phyloP scores from a whole-genome alignment of 2,797 vertebrate genomes.

The Todus mexicanus region DNA sequence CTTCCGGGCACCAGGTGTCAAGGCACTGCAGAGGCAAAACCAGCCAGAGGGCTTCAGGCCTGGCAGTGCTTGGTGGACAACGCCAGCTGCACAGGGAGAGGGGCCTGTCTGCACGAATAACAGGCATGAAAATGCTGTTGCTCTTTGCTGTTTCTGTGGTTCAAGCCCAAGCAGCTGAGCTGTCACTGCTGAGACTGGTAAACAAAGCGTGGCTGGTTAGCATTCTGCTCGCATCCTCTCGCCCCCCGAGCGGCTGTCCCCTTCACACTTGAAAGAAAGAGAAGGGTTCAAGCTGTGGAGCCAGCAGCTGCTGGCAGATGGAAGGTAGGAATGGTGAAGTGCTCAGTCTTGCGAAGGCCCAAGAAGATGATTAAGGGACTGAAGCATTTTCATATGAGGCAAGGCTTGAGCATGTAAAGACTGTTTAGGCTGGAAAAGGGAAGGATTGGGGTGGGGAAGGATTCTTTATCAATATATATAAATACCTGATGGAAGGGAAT shows the following conservation, averaged over 20 bases:
- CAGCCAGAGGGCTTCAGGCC: neutral
- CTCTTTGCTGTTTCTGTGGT: neutral
- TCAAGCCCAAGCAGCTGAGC: neutral
- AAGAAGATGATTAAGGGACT: neutral
- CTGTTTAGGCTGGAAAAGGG: neutral
- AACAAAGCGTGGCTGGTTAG: conserved; percentile 9
- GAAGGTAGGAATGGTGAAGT: neutral
- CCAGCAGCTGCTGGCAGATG: conserved; percentile 5
- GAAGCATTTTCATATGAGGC: neutral
- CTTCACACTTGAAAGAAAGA: neutral
- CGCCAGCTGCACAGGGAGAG: neutral
- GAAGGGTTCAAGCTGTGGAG: neutral
- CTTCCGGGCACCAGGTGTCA: neutral
- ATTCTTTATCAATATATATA: neutral
- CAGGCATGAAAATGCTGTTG: neutral
- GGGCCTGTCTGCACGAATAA: neutral
- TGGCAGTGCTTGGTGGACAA: fast-evolving
- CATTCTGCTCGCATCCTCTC: neutral
- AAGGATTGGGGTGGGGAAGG: neutral
- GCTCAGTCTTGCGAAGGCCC: neutral
- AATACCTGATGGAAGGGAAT: neutral
- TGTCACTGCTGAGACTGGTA: neutral
- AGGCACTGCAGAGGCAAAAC: fast-evolving
- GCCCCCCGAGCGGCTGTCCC: neutral
- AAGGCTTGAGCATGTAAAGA: neutral